Evolutionary conservation across 2,113 vertebrate genomes (phyloP).

Genomic region (Aegithalos caudatus): DNA sequence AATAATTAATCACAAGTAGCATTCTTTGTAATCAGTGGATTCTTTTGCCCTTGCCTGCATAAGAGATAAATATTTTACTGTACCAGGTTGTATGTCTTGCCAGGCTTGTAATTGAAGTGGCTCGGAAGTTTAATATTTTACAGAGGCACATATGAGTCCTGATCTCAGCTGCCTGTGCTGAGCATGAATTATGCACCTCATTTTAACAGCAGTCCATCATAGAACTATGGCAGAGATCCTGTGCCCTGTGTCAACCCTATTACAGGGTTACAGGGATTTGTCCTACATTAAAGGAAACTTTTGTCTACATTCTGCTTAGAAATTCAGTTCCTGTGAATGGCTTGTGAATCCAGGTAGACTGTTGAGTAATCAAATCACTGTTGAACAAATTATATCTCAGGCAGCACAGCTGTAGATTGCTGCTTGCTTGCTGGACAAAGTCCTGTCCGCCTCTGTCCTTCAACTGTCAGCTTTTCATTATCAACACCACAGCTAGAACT

Average conservation of each 20-base stretch:
- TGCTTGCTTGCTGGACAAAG: background rate
- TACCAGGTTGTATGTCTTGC: background rate
- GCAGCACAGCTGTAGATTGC: background rate
- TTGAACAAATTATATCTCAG: background rate
- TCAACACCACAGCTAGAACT: background rate
- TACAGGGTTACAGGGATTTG: background rate
- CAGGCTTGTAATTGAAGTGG: slow-evolving; percentile 48
- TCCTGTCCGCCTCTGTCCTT: background rate
- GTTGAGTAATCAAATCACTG: background rate
- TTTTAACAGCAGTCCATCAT: background rate
- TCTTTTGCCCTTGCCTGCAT: background rate
- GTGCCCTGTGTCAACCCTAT: background rate
- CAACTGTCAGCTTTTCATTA: background rate
- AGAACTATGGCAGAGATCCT: background rate
- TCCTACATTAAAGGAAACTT: background rate
- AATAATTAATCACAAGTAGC: background rate
- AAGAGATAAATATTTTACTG: slow-evolving; percentile 14
- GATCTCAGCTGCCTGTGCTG: background rate
- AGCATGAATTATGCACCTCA: slow-evolving; percentile 33
- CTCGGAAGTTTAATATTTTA: slow-evolving; percentile 58
- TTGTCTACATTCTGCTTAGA: background rate
- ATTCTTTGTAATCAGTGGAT: background rate
- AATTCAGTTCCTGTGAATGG: background rate
- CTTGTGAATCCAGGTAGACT: background rate
- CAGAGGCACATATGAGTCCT: slow-evolving; percentile 52